Base-by-base conservation (phyloP, 2,113 vertebrate species). In the Melanotaenia duboulayi region DNA sequence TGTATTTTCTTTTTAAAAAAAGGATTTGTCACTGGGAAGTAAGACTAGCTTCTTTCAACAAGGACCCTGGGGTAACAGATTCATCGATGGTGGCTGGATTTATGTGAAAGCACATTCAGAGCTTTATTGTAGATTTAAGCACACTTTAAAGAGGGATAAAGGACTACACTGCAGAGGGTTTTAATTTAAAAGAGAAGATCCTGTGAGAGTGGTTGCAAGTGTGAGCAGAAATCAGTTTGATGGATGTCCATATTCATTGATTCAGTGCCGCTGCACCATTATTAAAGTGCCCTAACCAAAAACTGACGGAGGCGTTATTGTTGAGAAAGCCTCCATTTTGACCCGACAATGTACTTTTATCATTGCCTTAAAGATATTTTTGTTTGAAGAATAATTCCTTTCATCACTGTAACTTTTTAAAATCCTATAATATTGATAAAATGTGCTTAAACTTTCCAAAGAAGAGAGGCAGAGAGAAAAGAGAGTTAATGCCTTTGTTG, bases 121-220 rank as follows among this genome's bases (percentile, higher is more conserved):
- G 62, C 72, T 88, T 82, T 74, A 83, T 78, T 90, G 76, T 81
- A 76, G 69, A 77, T 75, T 80, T 85, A 84, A 88, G 68, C 32
- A 40, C 73, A 78, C 74, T 87, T 89, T 68, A 83, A 87, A 86
- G 24, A 61, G 22, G 65, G 78, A 83, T 82, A 73, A 88, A 84
- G 56, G 59, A 55, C 51, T 68, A 62, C 64, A 76, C 69, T 57
- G 74, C 68, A 67, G 80, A 72, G 52, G 25, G 65, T 68, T 80
- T 51, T 40, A 19, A 54, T 80, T 76, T 59, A 20, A 82, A 76
- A 72, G 35, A 77, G 51, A 76, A 24, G 32, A 39, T 78, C 57
- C 54, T 48, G 54, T 25, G 84, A 71, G 81, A 79, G 61, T 56
- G 11, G 39, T 57, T 57, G 64, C 56, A 28, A 66, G 54, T 55